phyloP scores from a whole-genome alignment of 2,113 vertebrate genomes.

The Caranx ignobilis region DNA sequence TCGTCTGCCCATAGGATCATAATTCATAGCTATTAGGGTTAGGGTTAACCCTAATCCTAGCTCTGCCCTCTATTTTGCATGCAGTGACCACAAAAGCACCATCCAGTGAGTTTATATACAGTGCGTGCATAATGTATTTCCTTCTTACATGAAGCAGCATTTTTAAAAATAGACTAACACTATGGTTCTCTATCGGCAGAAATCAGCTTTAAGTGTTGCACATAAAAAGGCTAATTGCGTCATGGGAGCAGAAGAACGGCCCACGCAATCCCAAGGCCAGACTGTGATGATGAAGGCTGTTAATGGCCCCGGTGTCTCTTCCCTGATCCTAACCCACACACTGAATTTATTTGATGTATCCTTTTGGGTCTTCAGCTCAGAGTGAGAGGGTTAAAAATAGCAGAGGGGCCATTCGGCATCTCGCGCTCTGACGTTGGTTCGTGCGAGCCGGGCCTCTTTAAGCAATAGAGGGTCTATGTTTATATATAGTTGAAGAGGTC shows the following conservation, averaged over 20 bases:
- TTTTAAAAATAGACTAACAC: slow-evolving; percentile 57
- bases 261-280: slow-evolving; percentile 75
- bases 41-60: no score
- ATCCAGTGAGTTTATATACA: slow-evolving; percentile 24
- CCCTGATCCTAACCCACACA: slow-evolving; percentile 55
- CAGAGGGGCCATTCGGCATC: slow-evolving; percentile 33
- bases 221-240: slow-evolving; percentile 78
- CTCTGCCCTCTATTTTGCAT: neutral
- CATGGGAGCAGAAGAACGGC: slow-evolving; percentile 75
- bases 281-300: slow-evolving; percentile 71
- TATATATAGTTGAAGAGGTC: slow-evolving; percentile 73
- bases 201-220: slow-evolving; percentile 68
- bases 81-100: slow-evolving; percentile 13
- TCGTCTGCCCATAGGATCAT: slow-evolving; percentile 1
- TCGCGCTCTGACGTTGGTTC: slow-evolving; percentile 49
- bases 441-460: slow-evolving; percentile 50
- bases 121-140: slow-evolving; percentile 17
- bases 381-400: slow-evolving; percentile 75
- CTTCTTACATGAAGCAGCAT: slow-evolving; percentile 11
- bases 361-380: slow-evolving; percentile 56
- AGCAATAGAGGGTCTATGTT: slow-evolving; percentile 49
- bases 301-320: slow-evolving; percentile 67
- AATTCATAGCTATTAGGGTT: neutral
- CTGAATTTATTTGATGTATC: slow-evolving; percentile 63
- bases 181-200: slow-evolving; percentile 49